phyloP scores from a whole-genome alignment of 1,140 invertebrate species.

The Atta colombica region DNA sequence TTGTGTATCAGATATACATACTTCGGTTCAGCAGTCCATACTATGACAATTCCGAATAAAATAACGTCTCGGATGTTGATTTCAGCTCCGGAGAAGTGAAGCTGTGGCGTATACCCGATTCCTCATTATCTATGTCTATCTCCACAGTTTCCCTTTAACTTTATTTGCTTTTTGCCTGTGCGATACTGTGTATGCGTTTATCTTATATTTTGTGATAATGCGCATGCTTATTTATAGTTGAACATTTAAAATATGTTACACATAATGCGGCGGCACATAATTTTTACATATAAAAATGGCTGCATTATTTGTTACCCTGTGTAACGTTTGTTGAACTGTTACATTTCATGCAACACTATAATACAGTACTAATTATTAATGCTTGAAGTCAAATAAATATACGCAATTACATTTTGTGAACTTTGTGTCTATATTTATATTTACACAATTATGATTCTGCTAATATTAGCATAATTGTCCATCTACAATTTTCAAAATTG shows the following conservation, averaged over 20 bases:
- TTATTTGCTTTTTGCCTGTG: conserved; percentile 79
- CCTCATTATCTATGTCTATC: conserved; percentile 85
- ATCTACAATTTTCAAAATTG: conserved; percentile 5
- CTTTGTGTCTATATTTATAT: not conserved
- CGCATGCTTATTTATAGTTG: conserved; percentile 54
- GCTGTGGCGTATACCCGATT: conserved; percentile 86
- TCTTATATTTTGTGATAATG: conserved; percentile 71
- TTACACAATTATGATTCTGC: conserved; percentile 6
- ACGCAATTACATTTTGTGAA: not conserved
- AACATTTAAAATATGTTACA: conserved; percentile 32
- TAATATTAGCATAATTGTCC: not conserved
- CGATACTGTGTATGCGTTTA: conserved; percentile 71
- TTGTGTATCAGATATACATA: conserved; percentile 34
- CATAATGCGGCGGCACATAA: not conserved
- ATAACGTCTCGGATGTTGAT: conserved; percentile 84
- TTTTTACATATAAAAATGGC: too few relatives aligned
- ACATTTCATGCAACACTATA: not conserved
- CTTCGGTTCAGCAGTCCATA: conserved; percentile 48
- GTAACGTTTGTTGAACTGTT: conserved; percentile 13
- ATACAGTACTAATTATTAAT: not conserved
- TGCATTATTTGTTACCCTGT: not conserved
- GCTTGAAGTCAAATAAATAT: conserved; percentile 4
- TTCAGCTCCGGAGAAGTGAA: conserved; percentile 87
- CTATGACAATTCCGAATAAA: conserved; percentile 43
- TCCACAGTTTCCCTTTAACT: conserved; percentile 86